Evolutionary conservation across 2,888 invertebrate species (phyloP).

Genomic region (Tenthredo amoena): DNA sequence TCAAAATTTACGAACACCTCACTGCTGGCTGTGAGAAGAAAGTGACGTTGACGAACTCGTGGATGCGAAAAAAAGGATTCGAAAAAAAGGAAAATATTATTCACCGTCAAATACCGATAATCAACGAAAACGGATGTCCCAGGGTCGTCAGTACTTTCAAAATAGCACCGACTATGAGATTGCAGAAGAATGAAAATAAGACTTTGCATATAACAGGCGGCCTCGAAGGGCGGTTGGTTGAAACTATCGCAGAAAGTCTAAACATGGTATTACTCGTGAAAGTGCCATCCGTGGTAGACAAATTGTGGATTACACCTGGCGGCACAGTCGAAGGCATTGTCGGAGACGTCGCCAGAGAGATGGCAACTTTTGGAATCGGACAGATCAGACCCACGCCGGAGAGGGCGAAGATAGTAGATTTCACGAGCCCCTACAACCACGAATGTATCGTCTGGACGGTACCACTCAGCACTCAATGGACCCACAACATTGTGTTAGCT

Average conservation of each 20-base stretch:
- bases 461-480: neutral
- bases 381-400: neutral
- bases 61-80: neutral
- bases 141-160: neutral
- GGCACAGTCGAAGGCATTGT: neutral
- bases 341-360: neutral
- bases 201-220: slow-evolving; percentile 5
- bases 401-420: neutral
- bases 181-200: neutral
- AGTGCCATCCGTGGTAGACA: neutral
- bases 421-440: neutral
- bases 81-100: neutral
- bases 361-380: slow-evolving; percentile 19
- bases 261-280: neutral
- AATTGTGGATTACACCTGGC: neutral
- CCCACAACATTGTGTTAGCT: neutral
- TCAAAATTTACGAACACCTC: neutral
- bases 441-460: slow-evolving; percentile 35
- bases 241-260: neutral
- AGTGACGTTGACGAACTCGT: neutral
- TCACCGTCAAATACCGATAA: neutral
- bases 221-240: neutral
- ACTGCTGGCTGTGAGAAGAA: neutral
- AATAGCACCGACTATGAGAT: neutral
- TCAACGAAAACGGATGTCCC: neutral